Percentiles rank a stretch among this genome's conserved stretches.
These are phyloP conservation scores for Arvicanthis niloticus DNA, from an alignment of 2,113 vertebrate species.

Conservation along the genomic window DNA sequence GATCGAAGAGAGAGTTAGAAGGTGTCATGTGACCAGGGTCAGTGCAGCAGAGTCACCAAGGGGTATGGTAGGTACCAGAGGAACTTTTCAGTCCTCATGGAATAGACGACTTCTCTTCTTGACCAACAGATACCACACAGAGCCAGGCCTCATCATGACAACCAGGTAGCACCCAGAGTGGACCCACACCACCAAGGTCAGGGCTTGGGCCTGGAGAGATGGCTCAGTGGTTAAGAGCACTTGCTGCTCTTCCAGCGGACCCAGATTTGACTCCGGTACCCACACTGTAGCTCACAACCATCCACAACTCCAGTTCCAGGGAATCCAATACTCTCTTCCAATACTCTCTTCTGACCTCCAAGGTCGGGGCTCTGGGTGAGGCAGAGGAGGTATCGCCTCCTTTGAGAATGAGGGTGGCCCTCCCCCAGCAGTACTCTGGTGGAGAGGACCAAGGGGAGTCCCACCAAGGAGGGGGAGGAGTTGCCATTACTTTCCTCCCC, in stretches of 20 bases:
- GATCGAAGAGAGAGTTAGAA: not conserved
- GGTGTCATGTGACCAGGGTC: not conserved
- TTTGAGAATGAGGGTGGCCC: not conserved
- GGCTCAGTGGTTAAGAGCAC: not conserved
- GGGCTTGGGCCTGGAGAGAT: not conserved
- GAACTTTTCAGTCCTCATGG: constrained; percentile 6
- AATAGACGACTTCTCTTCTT: not conserved
- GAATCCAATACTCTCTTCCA: not conserved
- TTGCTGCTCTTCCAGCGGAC: not conserved
- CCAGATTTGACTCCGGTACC: not conserved
- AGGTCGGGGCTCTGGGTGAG: not conserved
- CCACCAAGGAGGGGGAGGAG: not conserved
- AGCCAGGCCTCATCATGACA: not conserved
- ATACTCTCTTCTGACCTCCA: not conserved
- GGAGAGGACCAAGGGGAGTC: not conserved
- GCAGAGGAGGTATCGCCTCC: not conserved
- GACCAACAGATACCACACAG: not conserved
- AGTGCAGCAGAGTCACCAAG: constrained; percentile 14
- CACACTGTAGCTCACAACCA: not conserved
- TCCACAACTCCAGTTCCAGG: not conserved
- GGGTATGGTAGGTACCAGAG: not conserved
- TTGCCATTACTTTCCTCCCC: constrained; percentile 83
- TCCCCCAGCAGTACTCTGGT: not conserved
- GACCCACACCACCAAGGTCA: not conserved
- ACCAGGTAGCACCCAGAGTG: not conserved